These are phyloP conservation scores for Trichogramma pretiosum DNA, from an alignment of 1,140 invertebrate species.

Conservation along the genomic window DNA sequence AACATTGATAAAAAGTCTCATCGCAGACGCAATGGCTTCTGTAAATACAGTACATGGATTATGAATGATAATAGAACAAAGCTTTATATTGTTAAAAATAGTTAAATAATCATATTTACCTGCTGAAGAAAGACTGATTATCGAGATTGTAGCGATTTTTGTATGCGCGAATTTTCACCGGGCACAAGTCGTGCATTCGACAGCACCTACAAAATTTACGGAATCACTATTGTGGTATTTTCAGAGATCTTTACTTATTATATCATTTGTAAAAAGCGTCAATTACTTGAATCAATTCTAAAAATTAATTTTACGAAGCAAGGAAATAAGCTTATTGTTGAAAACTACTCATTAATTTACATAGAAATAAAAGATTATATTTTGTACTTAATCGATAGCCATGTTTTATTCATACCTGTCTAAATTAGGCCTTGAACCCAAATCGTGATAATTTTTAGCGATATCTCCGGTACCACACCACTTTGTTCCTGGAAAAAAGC, in stretches of 20 bases:
- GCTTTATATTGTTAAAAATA: neutral
- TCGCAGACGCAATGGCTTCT: conserved; percentile 75
- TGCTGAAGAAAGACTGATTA: conserved; percentile 71
- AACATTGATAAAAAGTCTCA: conserved; percentile 64
- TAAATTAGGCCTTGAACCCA: conserved; percentile 61
- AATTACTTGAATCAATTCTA: neutral
- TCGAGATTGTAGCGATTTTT: conserved; percentile 61
- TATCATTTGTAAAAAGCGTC: neutral
- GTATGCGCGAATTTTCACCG: conserved; percentile 59
- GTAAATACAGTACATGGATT: conserved; percentile 4
- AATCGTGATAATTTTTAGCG: conserved; percentile 68
- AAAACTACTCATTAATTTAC: neutral
- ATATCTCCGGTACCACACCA: conserved; percentile 83
- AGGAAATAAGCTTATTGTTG: neutral
- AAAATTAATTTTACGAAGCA: neutral
- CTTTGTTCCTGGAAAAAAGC: conserved; percentile 65
- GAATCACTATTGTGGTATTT: too few relatives aligned
- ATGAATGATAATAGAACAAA: neutral
- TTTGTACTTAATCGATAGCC: conserved; percentile 5
- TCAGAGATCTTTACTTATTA: neutral
- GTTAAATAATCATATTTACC: conserved; percentile 44
- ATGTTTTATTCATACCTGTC: conserved; percentile 46
- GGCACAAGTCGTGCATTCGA: conserved; percentile 66
- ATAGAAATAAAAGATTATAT: neutral
- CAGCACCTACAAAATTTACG: conserved; percentile 48